Conservation (phyloP, 2,888 invertebrate genomes). For the Apotomis turbidana region DNA sequence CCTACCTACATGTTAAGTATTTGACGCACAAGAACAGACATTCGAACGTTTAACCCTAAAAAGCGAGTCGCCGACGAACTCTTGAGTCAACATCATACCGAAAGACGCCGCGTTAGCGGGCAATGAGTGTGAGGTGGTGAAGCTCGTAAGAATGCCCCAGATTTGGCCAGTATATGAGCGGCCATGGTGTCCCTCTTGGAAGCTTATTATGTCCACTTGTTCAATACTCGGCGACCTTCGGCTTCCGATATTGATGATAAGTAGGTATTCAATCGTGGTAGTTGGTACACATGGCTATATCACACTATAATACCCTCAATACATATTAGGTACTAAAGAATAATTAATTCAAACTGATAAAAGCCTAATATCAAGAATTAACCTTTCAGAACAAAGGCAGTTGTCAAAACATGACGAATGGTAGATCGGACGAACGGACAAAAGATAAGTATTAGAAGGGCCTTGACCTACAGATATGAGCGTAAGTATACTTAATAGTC, state of each 20-base stretch:
- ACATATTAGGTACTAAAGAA: slow-evolving; percentile 4
- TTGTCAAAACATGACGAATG: slow-evolving; percentile 51
- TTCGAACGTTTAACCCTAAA: too few relatives aligned
- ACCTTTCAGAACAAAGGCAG: slow-evolving; percentile 42
- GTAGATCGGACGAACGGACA: slow-evolving; percentile 42
- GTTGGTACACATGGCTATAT: not conserved
- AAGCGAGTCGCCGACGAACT: too few relatives aligned
- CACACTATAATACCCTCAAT: not conserved
- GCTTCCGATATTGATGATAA: not conserved
- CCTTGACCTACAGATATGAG: slow-evolving; percentile 43
- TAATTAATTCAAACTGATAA: slow-evolving; percentile 32
- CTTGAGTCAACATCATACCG: too few relatives aligned
- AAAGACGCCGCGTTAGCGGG: too few relatives aligned
- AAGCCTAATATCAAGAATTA: slow-evolving; percentile 34
- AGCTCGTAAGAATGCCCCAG: too few relatives aligned
- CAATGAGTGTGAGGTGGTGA: too few relatives aligned
- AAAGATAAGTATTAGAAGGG: slow-evolving; percentile 37
- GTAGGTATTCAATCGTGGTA: not conserved
- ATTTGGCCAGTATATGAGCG: too few relatives aligned
- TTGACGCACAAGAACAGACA: too few relatives aligned
- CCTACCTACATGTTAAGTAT: too few relatives aligned
- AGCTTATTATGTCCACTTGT: too few relatives aligned
- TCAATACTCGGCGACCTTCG: too few relatives aligned
- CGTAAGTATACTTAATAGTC: slow-evolving; percentile 10
- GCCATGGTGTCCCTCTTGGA: too few relatives aligned